A percentile compares a stretch with the other conserved stretches of the same genome.
Conservation (phyloP, 2,113 vertebrate genomes). For the Kryptolebias marmoratus region DNA sequence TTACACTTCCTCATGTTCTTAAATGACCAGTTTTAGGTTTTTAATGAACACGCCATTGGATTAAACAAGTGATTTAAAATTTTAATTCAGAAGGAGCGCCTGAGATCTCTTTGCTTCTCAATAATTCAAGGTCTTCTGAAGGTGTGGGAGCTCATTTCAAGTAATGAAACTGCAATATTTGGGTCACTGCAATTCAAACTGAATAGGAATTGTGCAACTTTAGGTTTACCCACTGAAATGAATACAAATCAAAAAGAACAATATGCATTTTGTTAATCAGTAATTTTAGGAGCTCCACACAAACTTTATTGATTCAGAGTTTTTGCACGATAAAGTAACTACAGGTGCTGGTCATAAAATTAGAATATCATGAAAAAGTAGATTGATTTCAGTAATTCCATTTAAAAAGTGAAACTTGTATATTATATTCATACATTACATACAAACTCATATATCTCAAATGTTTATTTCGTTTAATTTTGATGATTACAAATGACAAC, state of each 20-base stretch:
- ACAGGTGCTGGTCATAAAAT: too few relatives aligned
- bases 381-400: too few relatives aligned
- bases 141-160: conserved; percentile 67
- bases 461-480: too few relatives aligned
- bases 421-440: too few relatives aligned
- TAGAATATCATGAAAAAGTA: too few relatives aligned
- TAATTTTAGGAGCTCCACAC: background rate
- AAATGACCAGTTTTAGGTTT: conserved; percentile 65
- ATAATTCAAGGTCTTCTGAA: conserved; percentile 72
- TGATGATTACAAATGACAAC: too few relatives aligned
- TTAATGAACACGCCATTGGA: conserved; percentile 68
- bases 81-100: conserved; percentile 67
- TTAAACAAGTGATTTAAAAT: conserved; percentile 71
- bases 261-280: background rate
- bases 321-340: background rate
- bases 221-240: conserved; percentile 18
- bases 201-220: conserved; percentile 14
- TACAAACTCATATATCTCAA: too few relatives aligned
- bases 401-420: too few relatives aligned
- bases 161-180: conserved; percentile 56
- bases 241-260: background rate
- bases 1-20: conserved; percentile 61
- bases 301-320: background rate
- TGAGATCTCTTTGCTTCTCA: conserved; percentile 66
- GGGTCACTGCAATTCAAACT: conserved; percentile 46